Percentiles rank a stretch among this genome's conserved stretches.
phyloP scores from a whole-genome alignment of 2,113 vertebrate genomes.

The Ardeotis arabs region DNA sequence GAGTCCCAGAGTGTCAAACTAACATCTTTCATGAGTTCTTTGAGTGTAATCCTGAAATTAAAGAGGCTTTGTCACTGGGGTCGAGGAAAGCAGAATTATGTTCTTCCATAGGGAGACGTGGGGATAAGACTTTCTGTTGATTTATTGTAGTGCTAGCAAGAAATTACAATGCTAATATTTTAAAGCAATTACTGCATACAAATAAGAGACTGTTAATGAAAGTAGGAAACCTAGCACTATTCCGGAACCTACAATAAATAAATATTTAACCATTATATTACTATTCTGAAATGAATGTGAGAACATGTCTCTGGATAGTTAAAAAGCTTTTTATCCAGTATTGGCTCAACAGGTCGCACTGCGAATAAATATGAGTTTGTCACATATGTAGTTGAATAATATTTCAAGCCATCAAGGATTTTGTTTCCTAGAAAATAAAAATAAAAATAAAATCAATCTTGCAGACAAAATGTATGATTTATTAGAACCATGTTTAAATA shows the following conservation, averaged over 20 bases:
- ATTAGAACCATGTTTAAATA: conserved; percentile 22
- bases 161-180: conserved; percentile 57
- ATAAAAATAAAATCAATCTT: neutral
- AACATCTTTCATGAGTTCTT: neutral
- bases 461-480: neutral
- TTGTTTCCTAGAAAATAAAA: conserved; percentile 38
- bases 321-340: conserved; percentile 17
- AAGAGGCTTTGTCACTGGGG: neutral
- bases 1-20: neutral
- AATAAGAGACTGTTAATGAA: conserved; percentile 65
- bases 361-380: neutral
- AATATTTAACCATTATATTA: conserved; percentile 70
- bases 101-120: neutral
- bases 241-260: conserved; percentile 65
- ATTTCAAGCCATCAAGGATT: conserved; percentile 42
- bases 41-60: conserved; percentile 3
- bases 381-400: conserved; percentile 1
- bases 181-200: conserved; percentile 57
- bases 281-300: conserved; percentile 57
- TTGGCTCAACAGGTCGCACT: conserved; percentile 7
- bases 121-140: conserved; percentile 12
- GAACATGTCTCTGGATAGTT: conserved; percentile 46
- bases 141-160: conserved; percentile 5
- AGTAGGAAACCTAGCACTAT: conserved; percentile 34
- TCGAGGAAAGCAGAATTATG: neutral